phyloP scores from a whole-genome alignment of 2,888 invertebrate genomes.

The Monochamus alternatus region DNA sequence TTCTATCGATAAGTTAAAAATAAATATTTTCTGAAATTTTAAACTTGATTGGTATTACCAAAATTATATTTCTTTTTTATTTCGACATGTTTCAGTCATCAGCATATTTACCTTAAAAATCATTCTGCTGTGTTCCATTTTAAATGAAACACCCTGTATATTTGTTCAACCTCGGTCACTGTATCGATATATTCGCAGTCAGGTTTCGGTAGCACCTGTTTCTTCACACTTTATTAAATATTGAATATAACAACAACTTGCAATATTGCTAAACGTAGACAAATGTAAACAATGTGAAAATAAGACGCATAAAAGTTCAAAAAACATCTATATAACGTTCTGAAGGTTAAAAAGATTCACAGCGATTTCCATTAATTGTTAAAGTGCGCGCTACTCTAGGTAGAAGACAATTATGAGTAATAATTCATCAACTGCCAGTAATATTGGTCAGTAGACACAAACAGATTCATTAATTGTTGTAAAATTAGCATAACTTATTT shows the following conservation, averaged over 20 bases:
- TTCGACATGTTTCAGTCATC: too few species aligned
- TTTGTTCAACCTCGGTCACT: too few species aligned
- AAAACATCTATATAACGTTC: neutral
- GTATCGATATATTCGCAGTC: too few species aligned
- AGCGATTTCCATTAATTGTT: neutral
- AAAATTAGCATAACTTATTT: neutral
- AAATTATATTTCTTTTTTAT: too few species aligned
- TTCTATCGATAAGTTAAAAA: too few species aligned
- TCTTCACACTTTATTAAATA: neutral
- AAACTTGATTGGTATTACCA: too few species aligned
- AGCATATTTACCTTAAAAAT: too few species aligned
- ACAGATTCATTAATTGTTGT: neutral
- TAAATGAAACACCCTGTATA: too few species aligned
- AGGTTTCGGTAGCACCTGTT: neutral
- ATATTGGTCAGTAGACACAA: neutral
- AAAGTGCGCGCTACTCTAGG: neutral
- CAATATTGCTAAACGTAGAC: neutral
- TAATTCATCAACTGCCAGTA: neutral
- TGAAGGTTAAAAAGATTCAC: constrained; percentile 27
- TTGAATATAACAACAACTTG: neutral
- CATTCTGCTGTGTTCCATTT: too few species aligned
- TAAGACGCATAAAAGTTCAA: neutral
- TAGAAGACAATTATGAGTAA: neutral
- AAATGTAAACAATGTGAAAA: neutral
- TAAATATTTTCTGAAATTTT: too few species aligned